Conservation (phyloP, 2,888 invertebrate genomes). For the Melinaea marsaeus region DNA sequence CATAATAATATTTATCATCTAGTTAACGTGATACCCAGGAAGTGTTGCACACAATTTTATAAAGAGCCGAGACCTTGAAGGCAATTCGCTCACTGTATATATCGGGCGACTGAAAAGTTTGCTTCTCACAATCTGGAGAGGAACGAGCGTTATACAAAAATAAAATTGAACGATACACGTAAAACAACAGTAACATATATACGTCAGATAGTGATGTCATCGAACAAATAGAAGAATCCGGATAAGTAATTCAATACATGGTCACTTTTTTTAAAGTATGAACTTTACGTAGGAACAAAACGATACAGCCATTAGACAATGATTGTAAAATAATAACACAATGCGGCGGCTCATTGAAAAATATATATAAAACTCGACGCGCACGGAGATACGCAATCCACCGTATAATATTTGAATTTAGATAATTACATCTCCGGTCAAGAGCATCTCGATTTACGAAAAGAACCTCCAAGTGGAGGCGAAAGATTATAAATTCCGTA, state of each 20-base stretch:
- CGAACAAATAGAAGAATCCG: slow-evolving; percentile 60
- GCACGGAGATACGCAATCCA: slow-evolving; percentile 6
- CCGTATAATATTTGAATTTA: slow-evolving; percentile 7
- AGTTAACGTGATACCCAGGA: slow-evolving; percentile 65
- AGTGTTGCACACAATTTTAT: slow-evolving; percentile 47
- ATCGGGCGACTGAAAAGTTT: slow-evolving; percentile 33
- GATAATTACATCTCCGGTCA: slow-evolving; percentile 30
- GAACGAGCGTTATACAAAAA: slow-evolving; percentile 16
- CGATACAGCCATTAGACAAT: slow-evolving; percentile 7
- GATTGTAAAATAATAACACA: slow-evolving; percentile 12
- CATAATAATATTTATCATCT: slow-evolving; percentile 55
- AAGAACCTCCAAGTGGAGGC: slow-evolving; percentile 33
- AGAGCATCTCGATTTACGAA: slow-evolving; percentile 26
- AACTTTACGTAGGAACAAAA: slow-evolving; percentile 23
- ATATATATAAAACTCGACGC: background rate
- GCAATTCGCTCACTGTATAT: slow-evolving; percentile 47
- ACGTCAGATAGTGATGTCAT: slow-evolving; percentile 69
- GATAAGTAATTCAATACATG: slow-evolving; percentile 64
- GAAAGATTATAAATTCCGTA: slow-evolving; percentile 26
- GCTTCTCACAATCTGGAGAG: slow-evolving; percentile 28
- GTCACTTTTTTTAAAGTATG: slow-evolving; percentile 65
- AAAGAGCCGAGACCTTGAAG: slow-evolving; percentile 54
- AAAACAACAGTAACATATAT: slow-evolving; percentile 52
- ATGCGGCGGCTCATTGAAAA: background rate
- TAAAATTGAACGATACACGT: slow-evolving; percentile 19